A percentile compares a stretch with the other conserved stretches of the same genome.
Evolutionary conservation across 2,113 vertebrate genomes (phyloP).

Genomic region (Cheirogaleus medius): DNA sequence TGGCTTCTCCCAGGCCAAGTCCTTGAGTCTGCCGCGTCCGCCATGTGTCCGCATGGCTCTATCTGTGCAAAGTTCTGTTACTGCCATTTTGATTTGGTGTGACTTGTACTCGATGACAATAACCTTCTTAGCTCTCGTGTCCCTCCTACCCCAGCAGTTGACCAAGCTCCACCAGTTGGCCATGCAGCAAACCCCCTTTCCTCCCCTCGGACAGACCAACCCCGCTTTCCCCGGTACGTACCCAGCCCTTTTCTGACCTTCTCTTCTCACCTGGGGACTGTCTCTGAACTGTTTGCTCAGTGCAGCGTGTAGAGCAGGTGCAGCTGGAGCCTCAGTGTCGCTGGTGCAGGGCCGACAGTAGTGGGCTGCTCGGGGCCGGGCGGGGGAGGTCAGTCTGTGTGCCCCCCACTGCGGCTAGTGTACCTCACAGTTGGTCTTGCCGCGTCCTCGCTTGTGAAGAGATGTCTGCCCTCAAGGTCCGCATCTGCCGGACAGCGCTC

Average conservation of each 20-base stretch:
- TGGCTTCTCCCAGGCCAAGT: conserved; percentile 89
- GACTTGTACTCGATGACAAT: conserved; percentile 93
- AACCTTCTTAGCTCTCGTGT: conserved; percentile 99
- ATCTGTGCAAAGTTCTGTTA: conserved; percentile 77
- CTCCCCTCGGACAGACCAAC: conserved; percentile 99
- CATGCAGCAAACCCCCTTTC: conserved; percentile 99
- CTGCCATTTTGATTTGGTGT: conserved; percentile 89
- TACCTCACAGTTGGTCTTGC: not conserved
- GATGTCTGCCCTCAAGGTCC: not conserved
- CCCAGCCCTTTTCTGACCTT: conserved; percentile 93
- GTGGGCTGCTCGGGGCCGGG: not conserved
- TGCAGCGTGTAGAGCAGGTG: conserved; percentile 15
- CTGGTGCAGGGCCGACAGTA: not conserved
- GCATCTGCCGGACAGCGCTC: not conserved
- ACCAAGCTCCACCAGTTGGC: conserved; percentile 99
- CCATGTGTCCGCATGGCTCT: conserved; percentile 88
- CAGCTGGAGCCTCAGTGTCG: not conserved
- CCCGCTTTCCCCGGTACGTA: conserved; percentile 99
- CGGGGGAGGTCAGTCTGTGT: not conserved
- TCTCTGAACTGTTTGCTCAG: conserved; percentile 83
- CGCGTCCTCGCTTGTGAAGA: not conserved
- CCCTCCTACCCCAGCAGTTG: conserved; percentile 99
- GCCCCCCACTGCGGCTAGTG: not conserved
- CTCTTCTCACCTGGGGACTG: conserved; percentile 92
- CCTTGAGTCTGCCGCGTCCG: conserved; percentile 85